Evolutionary conservation across 2,888 invertebrate genomes (phyloP).

Genomic region (Eucera pruinosa): DNA sequence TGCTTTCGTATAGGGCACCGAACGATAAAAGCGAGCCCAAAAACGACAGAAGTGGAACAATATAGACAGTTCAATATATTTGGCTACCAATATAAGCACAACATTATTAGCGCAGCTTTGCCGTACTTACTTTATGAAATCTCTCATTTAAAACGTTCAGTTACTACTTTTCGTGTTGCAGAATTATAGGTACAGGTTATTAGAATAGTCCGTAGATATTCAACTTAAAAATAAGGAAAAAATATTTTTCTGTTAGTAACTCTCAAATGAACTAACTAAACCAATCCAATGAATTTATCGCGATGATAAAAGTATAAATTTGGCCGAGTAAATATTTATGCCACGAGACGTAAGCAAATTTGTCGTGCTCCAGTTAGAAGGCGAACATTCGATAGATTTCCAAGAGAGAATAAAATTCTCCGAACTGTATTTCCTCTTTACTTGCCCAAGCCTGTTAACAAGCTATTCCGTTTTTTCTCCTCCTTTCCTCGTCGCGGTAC

Average conservation of each 20-base stretch:
- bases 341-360: slow-evolving; percentile 5
- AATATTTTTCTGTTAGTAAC: too few species aligned
- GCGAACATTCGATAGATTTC: slow-evolving; percentile 24
- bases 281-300: neutral
- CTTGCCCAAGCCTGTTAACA: neutral
- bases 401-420: slow-evolving; percentile 6
- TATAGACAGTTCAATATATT: too few species aligned
- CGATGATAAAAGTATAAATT: slow-evolving; percentile 5
- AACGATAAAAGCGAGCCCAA: too few species aligned
- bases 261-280: slow-evolving; percentile 24
- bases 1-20: too few species aligned
- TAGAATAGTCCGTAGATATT: too few species aligned
- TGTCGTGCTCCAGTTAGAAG: slow-evolving; percentile 16
- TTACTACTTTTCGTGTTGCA: too few species aligned
- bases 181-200: too few species aligned
- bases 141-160: too few species aligned
- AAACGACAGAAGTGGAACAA: too few species aligned
- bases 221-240: too few species aligned
- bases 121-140: slow-evolving; percentile 1
- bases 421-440: neutral
- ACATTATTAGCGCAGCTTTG: neutral
- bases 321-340: slow-evolving; percentile 21
- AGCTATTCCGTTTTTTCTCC: neutral
- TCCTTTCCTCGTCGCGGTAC: neutral
- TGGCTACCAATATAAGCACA: neutral